Percentiles rank a stretch among this genome's conserved stretches.
phyloP scores from a whole-genome alignment of 2,797 vertebrate genomes.

The Sparidentex hasta region DNA sequence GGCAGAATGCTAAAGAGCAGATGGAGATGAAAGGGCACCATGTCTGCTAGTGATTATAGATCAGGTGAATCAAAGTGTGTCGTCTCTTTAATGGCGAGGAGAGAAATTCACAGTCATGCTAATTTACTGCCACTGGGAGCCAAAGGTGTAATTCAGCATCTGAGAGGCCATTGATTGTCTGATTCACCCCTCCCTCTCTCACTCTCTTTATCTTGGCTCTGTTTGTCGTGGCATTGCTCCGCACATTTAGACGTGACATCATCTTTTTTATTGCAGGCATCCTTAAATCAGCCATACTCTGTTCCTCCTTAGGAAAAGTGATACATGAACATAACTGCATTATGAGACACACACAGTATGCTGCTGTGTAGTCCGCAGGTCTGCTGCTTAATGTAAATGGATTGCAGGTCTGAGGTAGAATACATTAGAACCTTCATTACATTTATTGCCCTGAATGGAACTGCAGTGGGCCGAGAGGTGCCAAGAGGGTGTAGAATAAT shows the following conservation, averaged over 20 bases:
- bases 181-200: slow-evolving; percentile 43
- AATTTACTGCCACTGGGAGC: slow-evolving; percentile 73
- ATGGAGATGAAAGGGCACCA: slow-evolving; percentile 64
- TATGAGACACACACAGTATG: background rate
- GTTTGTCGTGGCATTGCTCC: slow-evolving; percentile 40
- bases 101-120: slow-evolving; percentile 61
- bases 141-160: slow-evolving; percentile 68
- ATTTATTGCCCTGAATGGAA: slow-evolving; percentile 39
- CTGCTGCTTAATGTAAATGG: slow-evolving; percentile 35
- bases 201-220: slow-evolving; percentile 31
- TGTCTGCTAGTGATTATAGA: slow-evolving; percentile 72
- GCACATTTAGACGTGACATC: slow-evolving; percentile 68
- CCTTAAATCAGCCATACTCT: slow-evolving; percentile 41
- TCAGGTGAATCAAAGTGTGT: slow-evolving; percentile 74
- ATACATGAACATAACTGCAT: slow-evolving; percentile 11
- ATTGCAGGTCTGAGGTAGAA: slow-evolving; percentile 45
- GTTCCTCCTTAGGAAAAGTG: slow-evolving; percentile 19
- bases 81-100: slow-evolving; percentile 57
- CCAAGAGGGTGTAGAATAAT: slow-evolving; percentile 49
- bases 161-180: slow-evolving; percentile 73
- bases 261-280: slow-evolving; percentile 60
- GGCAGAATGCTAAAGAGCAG: slow-evolving; percentile 60
- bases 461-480: slow-evolving; percentile 27
- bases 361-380: background rate
- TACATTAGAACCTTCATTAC: slow-evolving; percentile 40